Evolutionary conservation across 2,113 vertebrate species (phyloP), one percentile per base, ranked within the genome.

Genomic region (Arothron firmamentum): DNA sequence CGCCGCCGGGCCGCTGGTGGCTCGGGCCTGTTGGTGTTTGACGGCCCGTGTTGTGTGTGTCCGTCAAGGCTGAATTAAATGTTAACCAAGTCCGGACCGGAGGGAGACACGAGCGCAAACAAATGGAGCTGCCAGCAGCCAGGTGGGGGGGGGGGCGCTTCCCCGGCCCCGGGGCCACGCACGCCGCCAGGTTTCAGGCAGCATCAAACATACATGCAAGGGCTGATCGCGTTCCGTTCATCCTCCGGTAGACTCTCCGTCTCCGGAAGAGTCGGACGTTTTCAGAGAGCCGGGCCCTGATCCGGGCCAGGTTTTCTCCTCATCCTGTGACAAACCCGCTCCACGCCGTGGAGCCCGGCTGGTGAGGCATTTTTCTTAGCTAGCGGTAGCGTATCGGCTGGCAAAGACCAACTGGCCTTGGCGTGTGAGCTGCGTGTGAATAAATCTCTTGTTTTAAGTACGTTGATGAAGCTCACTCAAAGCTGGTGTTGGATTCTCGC

Each of bases 41-140:
- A 85, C 64, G 79, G 68, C 59, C 62, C 13, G 10, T 49, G 58
- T 77, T 84, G 75, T 82, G 83, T 75, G 78, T 75, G 56, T 78
- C 67, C 67, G 88, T 82, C 78, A 51, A 70, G 76, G 61, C 73
- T 53, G 79, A 51, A 86, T 84, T 72, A 83, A 87, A 88, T 78
- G 82, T 88, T 84, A 86, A 86, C 70, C 81, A 62, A 77, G 80
- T 75, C 54, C 67, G 1, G 67, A 18, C 72, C 5, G 63, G 60
- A 0, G 56, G 62, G 78, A 62, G 80, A 79, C 69, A 76, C 61
- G 71, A 82, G 82, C 46, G 75, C 79, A 82, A 84, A 86, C 84
- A 85, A 80, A 82, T 76, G 21, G 71, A 75, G 73, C 59, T 19
- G 63, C 72, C 67, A 68, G 80, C 67, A 69, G 53, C 64, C 67